Evolutionary conservation across 1,140 invertebrate genomes (phyloP), one percentile per base, ranked within the genome.

Genomic region (Drosophila fuyamai): DNA sequence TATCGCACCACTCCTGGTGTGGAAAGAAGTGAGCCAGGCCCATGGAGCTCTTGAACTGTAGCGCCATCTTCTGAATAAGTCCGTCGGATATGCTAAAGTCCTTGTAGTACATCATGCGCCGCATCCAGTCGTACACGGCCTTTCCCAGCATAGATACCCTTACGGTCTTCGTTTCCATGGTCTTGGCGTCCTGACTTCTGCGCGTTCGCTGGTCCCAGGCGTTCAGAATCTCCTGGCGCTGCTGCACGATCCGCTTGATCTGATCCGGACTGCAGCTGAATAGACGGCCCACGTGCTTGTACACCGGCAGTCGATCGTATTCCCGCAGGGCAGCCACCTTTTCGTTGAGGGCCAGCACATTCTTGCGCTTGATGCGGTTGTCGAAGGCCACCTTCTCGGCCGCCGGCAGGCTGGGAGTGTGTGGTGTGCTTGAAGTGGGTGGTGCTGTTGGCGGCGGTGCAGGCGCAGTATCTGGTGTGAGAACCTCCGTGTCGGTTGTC

Each of bases 21-120:
- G 91, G 91, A 57, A 92, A 92, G 59, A 92, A 92, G 32, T 91
- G 80, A 5, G 71, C 72, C 32, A 92, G 41, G 12, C 88, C 81
- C 90, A 92, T 89, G 3, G 81, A 80, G 44, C 88, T 92, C 47
- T 91, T 92, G 50, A 92, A 92, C 13, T 92, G 90, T 55, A 92
- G 50, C 0, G 91, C 90, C 84, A 92, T 92, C 57, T 92, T 92
- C 59, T 92, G 91, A 27, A 92, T 92, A 0, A 92, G 68, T 0
- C 88, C 90, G 35, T 92, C 91, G 18, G 90, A 81, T 41, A 92
- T 92, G 32, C 61, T 74, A 9, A 92, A 90, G 36, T 92, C 91
- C 71, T 86, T 92, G 55, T 92, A 92, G 76, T 92, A 92, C 81
- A 92, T 92, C 88, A 92, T 92, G 53, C 91, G 90, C 0, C 90